phyloP scores from a whole-genome alignment of 1,140 invertebrate species.

The Drosophila ogumai region DNA sequence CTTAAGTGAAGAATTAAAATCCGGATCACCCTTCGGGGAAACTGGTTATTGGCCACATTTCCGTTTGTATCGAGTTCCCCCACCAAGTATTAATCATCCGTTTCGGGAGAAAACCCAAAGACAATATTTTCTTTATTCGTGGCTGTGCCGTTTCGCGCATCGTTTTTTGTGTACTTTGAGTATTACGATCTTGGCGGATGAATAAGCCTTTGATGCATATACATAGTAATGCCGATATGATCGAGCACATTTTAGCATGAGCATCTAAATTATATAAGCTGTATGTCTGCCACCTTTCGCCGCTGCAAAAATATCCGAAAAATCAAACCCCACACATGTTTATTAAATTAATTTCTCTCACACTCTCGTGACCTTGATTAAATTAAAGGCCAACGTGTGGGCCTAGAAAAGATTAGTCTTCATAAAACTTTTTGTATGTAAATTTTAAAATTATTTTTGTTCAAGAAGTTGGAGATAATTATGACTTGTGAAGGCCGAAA shows the following conservation, averaged over 20 bases:
- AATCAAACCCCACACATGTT: slow-evolving; percentile 36
- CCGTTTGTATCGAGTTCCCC: neutral
- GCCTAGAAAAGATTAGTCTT: slow-evolving; percentile 17
- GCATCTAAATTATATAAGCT: slow-evolving; percentile 49
- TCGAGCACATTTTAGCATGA: slow-evolving; percentile 22
- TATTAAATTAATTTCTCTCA: slow-evolving; percentile 46
- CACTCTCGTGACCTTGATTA: slow-evolving; percentile 45
- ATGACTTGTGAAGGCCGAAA: slow-evolving; percentile 32
- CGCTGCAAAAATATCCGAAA: slow-evolving; percentile 24
- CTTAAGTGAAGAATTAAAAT: neutral
- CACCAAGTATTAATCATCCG: slow-evolving; percentile 35
- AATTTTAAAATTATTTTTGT: slow-evolving; percentile 29
- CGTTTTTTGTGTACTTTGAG: slow-evolving; percentile 29
- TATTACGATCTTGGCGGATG: slow-evolving; percentile 37
- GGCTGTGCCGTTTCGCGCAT: slow-evolving; percentile 5
- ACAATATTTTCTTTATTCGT: slow-evolving; percentile 22
- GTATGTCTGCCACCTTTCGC: slow-evolving; percentile 23
- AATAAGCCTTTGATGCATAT: slow-evolving; percentile 32
- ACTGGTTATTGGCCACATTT: slow-evolving; percentile 22
- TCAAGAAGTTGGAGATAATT: slow-evolving; percentile 39
- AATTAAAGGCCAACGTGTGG: slow-evolving; percentile 35
- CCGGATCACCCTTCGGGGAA: slow-evolving; percentile 12
- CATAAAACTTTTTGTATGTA: slow-evolving; percentile 36
- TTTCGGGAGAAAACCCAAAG: slow-evolving; percentile 37
- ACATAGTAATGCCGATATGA: slow-evolving; percentile 21